Base-by-base conservation (phyloP, 2,113 vertebrate genomes). In the Notothenia coriiceps region DNA sequence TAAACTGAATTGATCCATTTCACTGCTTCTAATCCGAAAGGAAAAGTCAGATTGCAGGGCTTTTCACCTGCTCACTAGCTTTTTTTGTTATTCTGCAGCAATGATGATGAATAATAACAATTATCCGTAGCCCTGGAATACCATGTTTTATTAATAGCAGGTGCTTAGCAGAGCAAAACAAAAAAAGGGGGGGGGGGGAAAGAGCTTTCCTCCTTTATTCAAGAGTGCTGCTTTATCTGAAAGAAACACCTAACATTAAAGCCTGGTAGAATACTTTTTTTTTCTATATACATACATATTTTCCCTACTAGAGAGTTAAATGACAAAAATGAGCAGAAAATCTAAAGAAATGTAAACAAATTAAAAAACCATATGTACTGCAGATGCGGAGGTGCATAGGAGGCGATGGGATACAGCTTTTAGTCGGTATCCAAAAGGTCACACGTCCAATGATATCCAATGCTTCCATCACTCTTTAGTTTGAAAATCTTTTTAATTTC, bases 71-170 rank as follows among this genome's bases (percentile, higher is more conserved):
- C 71, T 67, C 43, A 1, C 44, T 68, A 46, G 11, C 52, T 62
- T 83, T 74, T 77, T 55, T 76, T 51, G 77, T 60, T 84, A 40
- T 82, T 82, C 75, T 18, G n/a, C 69, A 67, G 80, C 49, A 83
- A 88, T 83, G 64, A 83, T 86, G 88, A 90, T 85, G 85, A 89
- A 90, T 83, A 79, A 82, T 65, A 64, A 80, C 83, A 85, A 89
- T 90, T 89, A 88, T 75, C 62, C 69, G 25, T 11, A 72, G 79
- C 67, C 77, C 71, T 52, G 61, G 72, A 88, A 89, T 88, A 86
- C n/a, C 50, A 22, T 20, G 49, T 18, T 85, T 88, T 85, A 92
- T 89, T 88, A 71, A 92, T 86, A 87, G 81, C 0, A 10, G 64
- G 54, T 71, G 85, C 83, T 80, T 86, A 75, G 59, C 74, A 65